Base-by-base conservation (phyloP, 2,113 vertebrate genomes). In the Xiphias gladius region DNA sequence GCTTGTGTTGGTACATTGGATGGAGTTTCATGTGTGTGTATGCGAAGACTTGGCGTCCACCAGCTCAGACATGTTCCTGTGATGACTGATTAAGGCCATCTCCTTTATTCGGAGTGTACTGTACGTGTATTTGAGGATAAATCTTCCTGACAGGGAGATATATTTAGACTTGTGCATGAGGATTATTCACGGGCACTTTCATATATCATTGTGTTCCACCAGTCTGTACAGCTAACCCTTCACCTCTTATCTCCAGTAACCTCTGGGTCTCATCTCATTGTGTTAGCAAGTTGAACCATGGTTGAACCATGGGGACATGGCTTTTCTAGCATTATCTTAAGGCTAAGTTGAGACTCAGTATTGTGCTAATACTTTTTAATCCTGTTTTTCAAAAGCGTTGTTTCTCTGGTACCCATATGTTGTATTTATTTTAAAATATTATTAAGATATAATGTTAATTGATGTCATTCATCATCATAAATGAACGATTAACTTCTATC, bases 121-220 rank as follows among this genome's bases (percentile, higher is more conserved):
- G 7, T 12, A 5, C 3, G 11, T 63, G 57, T 20, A 28, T 24
- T 13, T 52, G 61, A 85, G 37, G 24, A 43, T 67, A 16, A 62
- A 54, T 66, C 43, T 16, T 55, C 46, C 17, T 17, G 68, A 55
- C 83, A 58, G 59, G 20, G 17, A 12, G 24, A 54, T 20, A 52
- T 30, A 76, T 24, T 65, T 20, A 58, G 0, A 55, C 20, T 6
- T 1, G 10, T 37, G 20, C 28, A 24, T 39, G 50, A 80, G 20
- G 76, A 68, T 62, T 48, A 70, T 58, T 50, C 37, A 58, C n/a
- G 0, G 54, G 73, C 79, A 24, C 28, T 24, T 30, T 69, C 37
- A 73, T 16, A 39, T 58, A 55, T 72, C 73, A 62, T 26, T 20
- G 16, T 16, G 62, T 35, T 72, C 16, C 32, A 22, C 16, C 3